Evolutionary conservation across 2,797 vertebrate species (phyloP).

Genomic region (Mormyrops boulengeri): DNA sequence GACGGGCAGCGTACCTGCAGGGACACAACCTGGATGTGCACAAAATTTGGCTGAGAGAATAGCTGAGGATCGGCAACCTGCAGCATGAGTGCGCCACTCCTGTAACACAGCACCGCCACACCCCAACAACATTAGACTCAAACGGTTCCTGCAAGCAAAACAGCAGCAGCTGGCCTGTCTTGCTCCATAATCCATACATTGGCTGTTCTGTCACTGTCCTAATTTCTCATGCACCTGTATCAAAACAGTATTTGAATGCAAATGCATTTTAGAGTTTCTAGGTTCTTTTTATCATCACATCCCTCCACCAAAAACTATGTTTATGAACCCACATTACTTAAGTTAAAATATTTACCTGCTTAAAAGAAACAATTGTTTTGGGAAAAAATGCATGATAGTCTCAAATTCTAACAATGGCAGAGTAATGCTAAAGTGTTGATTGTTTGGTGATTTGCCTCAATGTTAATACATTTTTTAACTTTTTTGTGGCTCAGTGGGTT

Average conservation of each 20-base stretch:
- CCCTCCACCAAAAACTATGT: neutral
- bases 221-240: neutral
- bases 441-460: neutral
- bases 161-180: neutral
- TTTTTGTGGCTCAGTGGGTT: neutral
- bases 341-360: neutral
- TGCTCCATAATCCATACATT: neutral
- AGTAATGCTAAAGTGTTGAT: neutral
- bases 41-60: constrained; percentile 57
- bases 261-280: neutral
- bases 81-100: constrained; percentile 69
- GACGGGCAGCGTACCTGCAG: constrained; percentile 59
- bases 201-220: neutral
- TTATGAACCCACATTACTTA: neutral
- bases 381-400: neutral
- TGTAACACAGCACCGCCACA: constrained; percentile 35
- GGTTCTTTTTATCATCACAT: neutral
- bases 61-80: constrained; percentile 59
- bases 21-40: constrained; percentile 68
- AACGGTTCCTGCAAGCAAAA: neutral
- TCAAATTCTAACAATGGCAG: neutral
- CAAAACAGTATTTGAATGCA: neutral
- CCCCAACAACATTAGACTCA: neutral
- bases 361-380: neutral
- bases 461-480: neutral